Base-by-base conservation (phyloP, 2,888 invertebrate species). In the Heteropelma amictum region DNA sequence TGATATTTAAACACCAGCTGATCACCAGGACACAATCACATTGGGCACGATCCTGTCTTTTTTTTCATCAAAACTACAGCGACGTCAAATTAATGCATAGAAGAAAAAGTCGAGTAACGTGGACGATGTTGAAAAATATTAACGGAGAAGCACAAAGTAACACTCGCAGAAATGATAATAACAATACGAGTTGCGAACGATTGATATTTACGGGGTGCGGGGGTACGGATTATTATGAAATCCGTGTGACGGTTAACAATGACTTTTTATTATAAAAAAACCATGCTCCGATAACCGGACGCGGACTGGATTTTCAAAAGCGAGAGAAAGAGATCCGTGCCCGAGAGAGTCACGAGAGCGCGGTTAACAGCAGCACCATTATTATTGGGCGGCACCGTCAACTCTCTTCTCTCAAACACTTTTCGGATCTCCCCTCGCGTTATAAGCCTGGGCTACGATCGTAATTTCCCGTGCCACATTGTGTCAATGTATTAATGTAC, bases 311-410 rank as follows among this genome's bases (percentile, higher is more conserved):
- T 21, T 42, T 23, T 42, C n/a, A n/a, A n/a, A 30, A 53, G 45
- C 45, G 56, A 53, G 51, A 56, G 19, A 45, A 58, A 65, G 61
- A 70, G 60, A 72, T 58, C 63, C 56, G 63, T 58, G 75, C 47
- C 58, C 35, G 33, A 63, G 60, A 71, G 33, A 77, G 72, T 77
- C 76, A 77, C 77, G 72, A 77, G 69, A 61, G 69, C 60, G 68
- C 72, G 64, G 56, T 30, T 73, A 65, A 26, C 68, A 60, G 54
- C 40, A 77, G 72, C 79, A 77, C 80, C 79, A 80, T 76, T 76
- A 76, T 76, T 71, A 76, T 80, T 72, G 79, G 80, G 76, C 76
- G 77, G 77, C 73, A 79, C 77, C 78, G 78, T 77, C 72, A 60
- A 63, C 60, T 74, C 70, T 56, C 70, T 33, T 21, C 64, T 51